These are phyloP conservation scores for Rhea americana DNA, from an alignment of 2,113 vertebrate genomes.

Conservation along the genomic window DNA sequence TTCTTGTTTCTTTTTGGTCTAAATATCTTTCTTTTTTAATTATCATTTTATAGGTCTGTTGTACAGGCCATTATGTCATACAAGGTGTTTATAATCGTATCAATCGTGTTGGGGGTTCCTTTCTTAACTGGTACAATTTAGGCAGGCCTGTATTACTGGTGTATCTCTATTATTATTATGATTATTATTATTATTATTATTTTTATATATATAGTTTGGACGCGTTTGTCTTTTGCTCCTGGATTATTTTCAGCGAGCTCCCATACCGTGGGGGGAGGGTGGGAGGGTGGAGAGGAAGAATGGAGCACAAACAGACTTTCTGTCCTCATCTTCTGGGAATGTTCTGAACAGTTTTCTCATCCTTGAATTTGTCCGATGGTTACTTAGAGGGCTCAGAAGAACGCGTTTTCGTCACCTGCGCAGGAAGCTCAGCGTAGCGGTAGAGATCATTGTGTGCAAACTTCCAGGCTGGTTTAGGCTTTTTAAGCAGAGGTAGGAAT, in stretches of 20 bases:
- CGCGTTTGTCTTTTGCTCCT: conserved; percentile 81
- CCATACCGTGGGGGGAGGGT: conserved; percentile 62
- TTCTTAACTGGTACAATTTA: conserved; percentile 89
- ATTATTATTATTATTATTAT: conserved; percentile 75
- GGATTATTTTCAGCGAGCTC: conserved; percentile 81
- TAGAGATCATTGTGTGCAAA: conserved; percentile 70
- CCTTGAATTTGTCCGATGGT: conserved; percentile 53
- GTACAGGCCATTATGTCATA: conserved; percentile 88
- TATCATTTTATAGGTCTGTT: conserved; percentile 85
- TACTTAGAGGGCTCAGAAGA: conserved; percentile 67
- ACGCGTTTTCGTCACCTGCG: conserved; percentile 58
- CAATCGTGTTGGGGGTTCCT: conserved; percentile 84
- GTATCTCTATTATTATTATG: conserved; percentile 75
- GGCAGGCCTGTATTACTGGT: conserved; percentile 86
- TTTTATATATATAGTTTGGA: conserved; percentile 78
- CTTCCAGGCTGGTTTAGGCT: conserved; percentile 20
- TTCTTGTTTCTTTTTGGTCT: conserved; percentile 74
- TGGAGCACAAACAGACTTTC: conserved; percentile 66
- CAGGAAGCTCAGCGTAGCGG: conserved; percentile 70
- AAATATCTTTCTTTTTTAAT: conserved; percentile 79
- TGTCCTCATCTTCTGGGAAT: conserved; percentile 66
- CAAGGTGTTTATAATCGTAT: conserved; percentile 91
- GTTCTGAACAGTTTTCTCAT: conserved; percentile 73
- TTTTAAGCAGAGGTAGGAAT: conserved; percentile 41
- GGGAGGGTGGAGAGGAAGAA: conserved; percentile 53